Base-by-base conservation (phyloP, 1,140 invertebrate genomes). In the Dryas iulia region DNA sequence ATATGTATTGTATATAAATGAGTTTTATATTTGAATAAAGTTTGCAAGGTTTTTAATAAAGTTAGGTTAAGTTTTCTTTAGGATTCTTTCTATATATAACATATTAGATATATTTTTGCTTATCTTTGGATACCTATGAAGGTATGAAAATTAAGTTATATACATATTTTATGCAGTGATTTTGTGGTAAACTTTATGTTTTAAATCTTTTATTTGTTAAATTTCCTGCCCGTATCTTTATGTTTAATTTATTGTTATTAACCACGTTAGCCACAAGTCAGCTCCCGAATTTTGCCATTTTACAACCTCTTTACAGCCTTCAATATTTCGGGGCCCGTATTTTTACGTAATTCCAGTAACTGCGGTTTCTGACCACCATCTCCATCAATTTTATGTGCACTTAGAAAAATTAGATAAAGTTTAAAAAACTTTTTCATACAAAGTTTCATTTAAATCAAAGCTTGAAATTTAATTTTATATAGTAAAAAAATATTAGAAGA, bases 261-360 rank as follows among this genome's bases (percentile, higher is more conserved):
- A 74, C 74, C 73, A 47, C 66, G 39, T 62, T 69, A 3, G 66
- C 71, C 74, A 59, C 66, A 62, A 74, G 30, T 64, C 52, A 67
- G 68, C 72, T 33, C 66, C 66, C 54, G 62, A 77, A 74, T 76
- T 81, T 67, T 66, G 66, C 64, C 63, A 73, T 68, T 77, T 83
- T 74, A 77, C 66, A 71, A 65, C 62, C 65, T 64, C 59, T 74
- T 73, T 28, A 28, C 26, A 28, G 6, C 26, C 26, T 3, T 21
- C 72, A 80, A 78, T 35, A 78, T 79, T 81, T 80, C 76, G 52
- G 39, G 77, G 80, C 87, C 87, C 87, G 82, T 89, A 89, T 87
- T 52, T 75, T 65, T 81, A 80, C 69, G 72, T 74, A 86, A 88
- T 80, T 79, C 83, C 77, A 74, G 85, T 79, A 85, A 84, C 84